Evolutionary conservation across 2,797 vertebrate genomes (phyloP), one percentile per base, ranked within the genome.

Genomic region (Triplophysa yarkandensis): DNA sequence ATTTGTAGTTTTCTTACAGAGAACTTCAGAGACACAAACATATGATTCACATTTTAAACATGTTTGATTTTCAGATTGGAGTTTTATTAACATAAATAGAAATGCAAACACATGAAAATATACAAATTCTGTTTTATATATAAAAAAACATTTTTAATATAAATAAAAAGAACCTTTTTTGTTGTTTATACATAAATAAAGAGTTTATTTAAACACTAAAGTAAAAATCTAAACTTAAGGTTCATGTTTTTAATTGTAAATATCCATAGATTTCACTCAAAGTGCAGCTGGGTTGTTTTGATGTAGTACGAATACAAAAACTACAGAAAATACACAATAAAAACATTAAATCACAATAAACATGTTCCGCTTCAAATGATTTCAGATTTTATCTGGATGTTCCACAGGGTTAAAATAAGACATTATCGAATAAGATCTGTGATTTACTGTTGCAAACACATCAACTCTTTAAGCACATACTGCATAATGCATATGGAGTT

Each of bases 1-100:
- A 48, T 39, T 57, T 77, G 74, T 46, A 64, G 63, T 80, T 62
- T n/a, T 58, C 3, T 28, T 6, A 54, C 6, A 28, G 23, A 16
- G 7, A 30, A 17, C 54, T 28, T 30, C n/a, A 30, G 28, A 46
- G 23, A 4, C 11, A 32, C n/a, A 34, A 32, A 17, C 30, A 13
- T 27, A 57, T 21, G 10, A 36, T 36, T 6, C 13, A 52, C 16
- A 36, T n/a, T 36, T 32, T 1, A 44, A 16, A 13, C 68, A 16
- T 23, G 57, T 55, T 13, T 55, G 2, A 28, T 55, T 6, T 28
- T 55, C 3, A 8, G 13, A 27, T 28, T 57, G 11, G 14, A 8
- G 55, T 16, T 43, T 43, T 43, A 69, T 69, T 57, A 25, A 9
- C 3, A 57, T 4, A 21, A 19, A 50, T 23, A 23, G 13, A 50